Evolutionary conservation across 2,888 invertebrate species (phyloP).

Genomic region (Julus scandinavius): DNA sequence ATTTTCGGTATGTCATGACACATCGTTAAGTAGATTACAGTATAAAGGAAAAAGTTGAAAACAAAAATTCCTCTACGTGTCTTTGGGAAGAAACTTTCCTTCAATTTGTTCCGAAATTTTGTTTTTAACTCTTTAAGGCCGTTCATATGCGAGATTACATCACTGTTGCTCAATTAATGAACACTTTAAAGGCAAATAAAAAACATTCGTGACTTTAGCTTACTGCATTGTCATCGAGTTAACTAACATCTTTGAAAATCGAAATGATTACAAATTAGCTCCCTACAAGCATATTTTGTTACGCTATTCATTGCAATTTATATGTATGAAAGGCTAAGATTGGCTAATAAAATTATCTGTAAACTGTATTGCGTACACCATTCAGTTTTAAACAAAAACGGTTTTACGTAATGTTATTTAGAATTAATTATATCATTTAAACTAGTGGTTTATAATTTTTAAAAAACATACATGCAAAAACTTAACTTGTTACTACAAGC

Average conservation of each 20-base stretch:
- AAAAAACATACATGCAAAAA: too few species aligned
- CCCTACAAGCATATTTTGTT: neutral
- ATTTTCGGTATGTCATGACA: neutral
- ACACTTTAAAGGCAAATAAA: neutral
- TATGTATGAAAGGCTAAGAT: too few species aligned
- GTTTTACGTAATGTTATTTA: too few species aligned
- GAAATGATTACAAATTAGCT: neutral
- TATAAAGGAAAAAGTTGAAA: neutral
- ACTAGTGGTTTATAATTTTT: too few species aligned
- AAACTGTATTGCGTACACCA: too few species aligned
- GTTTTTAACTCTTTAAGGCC: neutral
- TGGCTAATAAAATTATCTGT: too few species aligned
- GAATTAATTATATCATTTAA: too few species aligned
- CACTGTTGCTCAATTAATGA: neutral
- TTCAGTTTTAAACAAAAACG: too few species aligned
- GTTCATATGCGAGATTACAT: neutral
- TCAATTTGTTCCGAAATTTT: neutral
- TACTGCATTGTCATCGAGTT: neutral
- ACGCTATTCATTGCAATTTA: neutral
- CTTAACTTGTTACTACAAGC: too few species aligned
- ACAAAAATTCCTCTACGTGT: neutral
- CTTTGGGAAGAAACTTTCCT: neutral
- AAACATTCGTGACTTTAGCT: neutral
- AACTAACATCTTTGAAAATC: conserved; percentile 16
- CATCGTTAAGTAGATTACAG: neutral